phyloP scores from a whole-genome alignment of 2,888 invertebrate genomes.

The Aphodius sticticus region DNA sequence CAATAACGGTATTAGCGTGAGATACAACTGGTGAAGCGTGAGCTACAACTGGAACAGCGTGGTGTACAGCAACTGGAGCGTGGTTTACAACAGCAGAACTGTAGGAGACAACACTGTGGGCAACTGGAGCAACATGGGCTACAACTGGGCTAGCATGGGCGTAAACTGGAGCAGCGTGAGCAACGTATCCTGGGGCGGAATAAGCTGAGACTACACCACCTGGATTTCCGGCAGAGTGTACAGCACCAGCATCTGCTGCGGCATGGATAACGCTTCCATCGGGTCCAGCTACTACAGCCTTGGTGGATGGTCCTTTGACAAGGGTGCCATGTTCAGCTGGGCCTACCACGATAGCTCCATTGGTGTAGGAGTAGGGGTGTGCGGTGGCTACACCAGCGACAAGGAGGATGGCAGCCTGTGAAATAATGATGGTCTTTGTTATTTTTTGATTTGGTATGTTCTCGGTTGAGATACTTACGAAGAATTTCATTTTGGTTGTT shows the following conservation, averaged over 20 bases:
- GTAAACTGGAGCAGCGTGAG: slow-evolving; percentile 34
- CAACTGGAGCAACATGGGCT: slow-evolving; percentile 27
- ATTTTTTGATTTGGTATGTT: background rate
- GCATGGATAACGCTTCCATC: slow-evolving; percentile 60
- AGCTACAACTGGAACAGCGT: slow-evolving; percentile 17
- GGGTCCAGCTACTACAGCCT: slow-evolving; percentile 50
- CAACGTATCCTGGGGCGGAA: slow-evolving; percentile 12
- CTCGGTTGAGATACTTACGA: slow-evolving; percentile 9
- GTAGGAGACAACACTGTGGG: slow-evolving; percentile 31
- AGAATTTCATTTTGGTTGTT: slow-evolving; percentile 15
- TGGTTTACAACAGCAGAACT: slow-evolving; percentile 19
- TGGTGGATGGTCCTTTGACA: slow-evolving; percentile 51
- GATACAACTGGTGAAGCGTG: slow-evolving; percentile 37
- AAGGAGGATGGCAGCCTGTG: slow-evolving; percentile 46
- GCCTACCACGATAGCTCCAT: slow-evolving; percentile 40
- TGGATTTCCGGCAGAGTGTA: slow-evolving; percentile 23
- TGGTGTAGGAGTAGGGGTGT: slow-evolving; percentile 48
- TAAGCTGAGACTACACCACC: slow-evolving; percentile 19
- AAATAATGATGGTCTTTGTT: background rate
- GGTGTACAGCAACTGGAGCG: slow-evolving; percentile 26
- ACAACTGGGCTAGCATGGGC: slow-evolving; percentile 26
- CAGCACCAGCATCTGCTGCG: slow-evolving; percentile 45
- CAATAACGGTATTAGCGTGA: slow-evolving; percentile 34
- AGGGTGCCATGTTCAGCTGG: slow-evolving; percentile 52
- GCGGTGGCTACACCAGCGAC: slow-evolving; percentile 47